Conservation (phyloP, 2,113 vertebrate species). For the Saccopteryx bilineata region DNA sequence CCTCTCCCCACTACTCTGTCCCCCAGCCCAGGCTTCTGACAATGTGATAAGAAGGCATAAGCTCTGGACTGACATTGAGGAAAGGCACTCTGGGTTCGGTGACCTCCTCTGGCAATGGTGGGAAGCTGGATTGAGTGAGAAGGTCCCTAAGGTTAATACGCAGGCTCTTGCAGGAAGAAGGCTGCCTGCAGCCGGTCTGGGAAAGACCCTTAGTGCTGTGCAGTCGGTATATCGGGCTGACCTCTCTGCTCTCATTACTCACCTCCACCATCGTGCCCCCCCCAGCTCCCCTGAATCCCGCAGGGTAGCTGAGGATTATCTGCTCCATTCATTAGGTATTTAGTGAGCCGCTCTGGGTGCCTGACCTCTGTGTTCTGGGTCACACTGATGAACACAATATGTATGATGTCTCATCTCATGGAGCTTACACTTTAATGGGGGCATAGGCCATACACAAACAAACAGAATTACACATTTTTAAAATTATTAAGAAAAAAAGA, state of each 20-base stretch:
- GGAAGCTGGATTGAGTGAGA: background rate
- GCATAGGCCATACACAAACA: background rate
- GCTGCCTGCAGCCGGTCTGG: background rate
- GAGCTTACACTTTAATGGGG: background rate
- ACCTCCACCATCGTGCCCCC: background rate
- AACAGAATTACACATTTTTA: background rate
- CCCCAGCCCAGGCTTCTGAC: background rate
- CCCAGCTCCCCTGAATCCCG: background rate
- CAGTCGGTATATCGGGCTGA: background rate
- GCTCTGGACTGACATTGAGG: background rate
- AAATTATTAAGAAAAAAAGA: background rate
- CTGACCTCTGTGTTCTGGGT: background rate
- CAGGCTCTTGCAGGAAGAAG: background rate
- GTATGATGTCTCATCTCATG: background rate
- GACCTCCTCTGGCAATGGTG: background rate
- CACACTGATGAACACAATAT: background rate
- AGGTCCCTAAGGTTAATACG: background rate
- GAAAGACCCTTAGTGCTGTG: background rate
- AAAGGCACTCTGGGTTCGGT: background rate
- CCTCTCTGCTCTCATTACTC: background rate
- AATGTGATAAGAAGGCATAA: background rate
- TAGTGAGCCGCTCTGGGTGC: background rate
- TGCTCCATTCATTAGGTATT: background rate
- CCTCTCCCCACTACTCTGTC: rapidly evolving
- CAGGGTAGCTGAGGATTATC: background rate